Conservation (phyloP, 2,113 vertebrate genomes). For the Cyprinodon brontotheroides region DNA sequence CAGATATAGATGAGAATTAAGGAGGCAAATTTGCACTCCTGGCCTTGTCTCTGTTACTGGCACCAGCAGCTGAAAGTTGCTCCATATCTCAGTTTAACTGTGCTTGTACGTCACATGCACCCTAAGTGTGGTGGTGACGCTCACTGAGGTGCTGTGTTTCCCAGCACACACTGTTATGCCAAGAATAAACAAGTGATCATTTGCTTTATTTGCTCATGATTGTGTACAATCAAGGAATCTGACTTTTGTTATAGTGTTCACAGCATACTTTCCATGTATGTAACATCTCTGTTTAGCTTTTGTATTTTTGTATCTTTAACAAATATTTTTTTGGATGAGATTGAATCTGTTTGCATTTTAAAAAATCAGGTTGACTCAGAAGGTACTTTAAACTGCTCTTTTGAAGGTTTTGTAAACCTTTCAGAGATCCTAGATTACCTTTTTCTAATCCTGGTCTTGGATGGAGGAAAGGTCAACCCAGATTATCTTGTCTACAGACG, state of each 20-base stretch:
- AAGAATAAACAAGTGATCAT: slow-evolving; percentile 48
- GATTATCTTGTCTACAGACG: no score
- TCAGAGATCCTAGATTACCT: no score
- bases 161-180: slow-evolving; percentile 20
- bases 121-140: slow-evolving; percentile 3
- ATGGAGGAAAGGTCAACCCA: no score
- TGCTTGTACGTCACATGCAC: slow-evolving; percentile 59
- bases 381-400: no score
- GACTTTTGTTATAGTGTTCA: neutral
- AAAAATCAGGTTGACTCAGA: neutral
- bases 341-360: neutral
- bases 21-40: slow-evolving; percentile 65
- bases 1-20: slow-evolving; percentile 78
- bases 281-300: neutral
- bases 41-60: slow-evolving; percentile 70
- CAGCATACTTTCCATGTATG: neutral
- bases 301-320: no score
- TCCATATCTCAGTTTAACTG: slow-evolving; percentile 24
- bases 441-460: no score
- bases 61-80: slow-evolving; percentile 72
- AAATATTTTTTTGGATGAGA: neutral
- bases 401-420: no score
- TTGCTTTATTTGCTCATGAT: no score
- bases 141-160: slow-evolving; percentile 44
- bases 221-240: neutral